phyloP scores from a whole-genome alignment of 2,113 vertebrate genomes.

The Lepus europaeus region DNA sequence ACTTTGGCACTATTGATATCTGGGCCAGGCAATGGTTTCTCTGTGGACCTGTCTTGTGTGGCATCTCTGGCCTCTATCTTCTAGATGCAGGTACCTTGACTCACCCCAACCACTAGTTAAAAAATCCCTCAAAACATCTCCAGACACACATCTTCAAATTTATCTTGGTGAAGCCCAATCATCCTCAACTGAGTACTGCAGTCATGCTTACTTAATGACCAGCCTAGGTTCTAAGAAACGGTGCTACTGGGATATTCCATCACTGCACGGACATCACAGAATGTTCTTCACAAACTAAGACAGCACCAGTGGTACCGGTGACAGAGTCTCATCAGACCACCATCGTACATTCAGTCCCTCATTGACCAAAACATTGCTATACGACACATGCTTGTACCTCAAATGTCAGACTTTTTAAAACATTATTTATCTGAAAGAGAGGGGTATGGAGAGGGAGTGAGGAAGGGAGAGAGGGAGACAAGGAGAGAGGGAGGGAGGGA shows the following conservation, averaged over 20 bases:
- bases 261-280: background rate
- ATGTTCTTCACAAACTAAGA: background rate
- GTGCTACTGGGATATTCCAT: background rate
- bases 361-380: background rate
- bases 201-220: no score
- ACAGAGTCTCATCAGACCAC: no score
- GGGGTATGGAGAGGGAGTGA: no score
- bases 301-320: no score
- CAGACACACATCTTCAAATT: background rate
- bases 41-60: background rate
- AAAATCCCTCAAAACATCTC: background rate
- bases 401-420: background rate
- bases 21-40: background rate
- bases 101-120: background rate
- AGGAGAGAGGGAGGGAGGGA: no score
- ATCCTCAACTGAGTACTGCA: background rate
- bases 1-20: background rate
- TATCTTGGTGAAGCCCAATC: background rate
- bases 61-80: background rate
- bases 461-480: no score
- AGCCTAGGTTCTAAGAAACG: background rate
- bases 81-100: background rate
- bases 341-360: background rate
- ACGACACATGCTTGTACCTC: background rate
- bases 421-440: no score